These are phyloP conservation scores for Tenualosa ilisha DNA, from an alignment of 2,797 vertebrate genomes.

Conservation along the genomic window DNA sequence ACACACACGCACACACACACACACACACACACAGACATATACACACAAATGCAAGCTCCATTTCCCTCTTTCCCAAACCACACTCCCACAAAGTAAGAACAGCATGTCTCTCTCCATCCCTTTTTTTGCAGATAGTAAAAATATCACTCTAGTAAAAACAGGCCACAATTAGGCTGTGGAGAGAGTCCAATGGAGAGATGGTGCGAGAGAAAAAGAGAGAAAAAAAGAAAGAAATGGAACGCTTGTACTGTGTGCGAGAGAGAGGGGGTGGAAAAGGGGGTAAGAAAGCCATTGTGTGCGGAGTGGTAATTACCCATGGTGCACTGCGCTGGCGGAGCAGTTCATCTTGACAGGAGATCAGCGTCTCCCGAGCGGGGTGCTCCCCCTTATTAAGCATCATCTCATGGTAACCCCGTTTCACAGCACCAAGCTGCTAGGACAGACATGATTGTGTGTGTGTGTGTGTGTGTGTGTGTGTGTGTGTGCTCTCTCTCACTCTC, in stretches of 20 bases:
- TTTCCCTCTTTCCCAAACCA: background rate
- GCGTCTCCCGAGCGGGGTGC: background rate
- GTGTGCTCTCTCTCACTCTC: background rate
- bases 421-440: background rate
- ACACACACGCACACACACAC: background rate
- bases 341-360: background rate
- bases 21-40: background rate
- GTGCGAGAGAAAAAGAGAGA: background rate
- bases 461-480: background rate
- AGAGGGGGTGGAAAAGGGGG: background rate
- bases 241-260: background rate
- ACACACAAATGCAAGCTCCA: background rate
- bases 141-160: conserved; percentile 8
- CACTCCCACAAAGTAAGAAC: background rate
- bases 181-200: background rate
- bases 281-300: background rate
- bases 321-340: background rate
- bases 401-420: background rate
- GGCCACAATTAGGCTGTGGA: background rate
- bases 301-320: conserved; percentile 18
- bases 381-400: conserved; percentile 16
- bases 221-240: background rate
- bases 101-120: background rate
- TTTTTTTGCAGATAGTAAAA: background rate
- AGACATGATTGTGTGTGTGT: background rate